Evolutionary conservation across 2,113 vertebrate species (phyloP).

Genomic region (Pandion haliaetus): DNA sequence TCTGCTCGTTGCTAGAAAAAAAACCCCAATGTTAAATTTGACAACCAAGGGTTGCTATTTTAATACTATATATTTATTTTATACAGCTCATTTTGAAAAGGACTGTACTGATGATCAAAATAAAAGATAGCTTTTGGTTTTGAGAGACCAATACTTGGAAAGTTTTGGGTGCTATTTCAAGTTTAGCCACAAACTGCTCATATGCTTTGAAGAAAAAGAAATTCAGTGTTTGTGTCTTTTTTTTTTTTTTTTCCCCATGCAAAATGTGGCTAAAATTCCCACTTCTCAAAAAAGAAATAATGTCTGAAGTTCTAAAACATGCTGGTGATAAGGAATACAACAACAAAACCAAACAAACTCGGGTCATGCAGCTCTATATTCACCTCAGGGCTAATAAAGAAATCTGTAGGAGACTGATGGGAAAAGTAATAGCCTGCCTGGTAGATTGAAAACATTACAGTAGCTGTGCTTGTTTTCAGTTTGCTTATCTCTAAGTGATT

Average conservation of each 20-base stretch:
- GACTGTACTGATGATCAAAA: background rate
- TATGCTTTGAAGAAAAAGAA: background rate
- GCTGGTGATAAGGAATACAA: background rate
- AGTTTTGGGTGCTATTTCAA: background rate
- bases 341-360: background rate
- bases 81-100: background rate
- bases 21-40: rapidly evolving
- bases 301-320: background rate
- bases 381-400: background rate
- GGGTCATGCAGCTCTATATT: background rate
- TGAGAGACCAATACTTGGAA: background rate
- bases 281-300: background rate
- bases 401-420: background rate
- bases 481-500: background rate
- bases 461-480: background rate
- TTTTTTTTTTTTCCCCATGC: rapidly evolving
- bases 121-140: background rate
- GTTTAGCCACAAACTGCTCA: background rate
- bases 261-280: background rate
- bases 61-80: background rate
- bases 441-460: background rate
- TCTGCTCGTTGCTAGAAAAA: background rate
- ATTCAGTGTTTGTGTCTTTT: too few species aligned
- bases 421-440: background rate
- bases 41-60: background rate